Conservation (phyloP, 2,113 vertebrate genomes). For the Kryptolebias marmoratus region DNA sequence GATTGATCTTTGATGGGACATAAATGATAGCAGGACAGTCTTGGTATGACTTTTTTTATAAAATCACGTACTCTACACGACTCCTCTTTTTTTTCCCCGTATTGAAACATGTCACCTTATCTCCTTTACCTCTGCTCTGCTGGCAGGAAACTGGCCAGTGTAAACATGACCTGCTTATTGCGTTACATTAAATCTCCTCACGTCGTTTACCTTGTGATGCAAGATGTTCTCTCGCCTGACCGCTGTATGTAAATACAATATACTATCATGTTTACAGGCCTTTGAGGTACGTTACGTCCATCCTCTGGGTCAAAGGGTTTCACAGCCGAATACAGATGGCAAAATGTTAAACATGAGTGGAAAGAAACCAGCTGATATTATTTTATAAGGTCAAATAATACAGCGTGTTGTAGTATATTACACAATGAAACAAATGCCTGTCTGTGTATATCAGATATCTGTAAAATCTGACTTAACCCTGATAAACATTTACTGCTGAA, state of each 20-base stretch:
- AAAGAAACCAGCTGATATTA: no score
- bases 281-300: background rate
- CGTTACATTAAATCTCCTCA: conserved; percentile 10
- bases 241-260: background rate
- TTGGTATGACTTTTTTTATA: background rate
- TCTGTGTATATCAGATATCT: background rate
- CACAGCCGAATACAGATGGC: background rate
- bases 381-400: background rate
- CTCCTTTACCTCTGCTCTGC: conserved; percentile 36
- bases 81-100: no score
- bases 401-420: background rate
- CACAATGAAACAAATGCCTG: background rate
- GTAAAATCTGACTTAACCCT: background rate
- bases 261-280: background rate
- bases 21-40: background rate
- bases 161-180: conserved; percentile 52
- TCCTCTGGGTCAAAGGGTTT: background rate
- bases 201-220: no score
- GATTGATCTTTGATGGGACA: no score
- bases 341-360: background rate
- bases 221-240: background rate
- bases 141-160: conserved; percentile 23
- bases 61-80: no score
- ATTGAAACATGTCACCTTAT: background rate
- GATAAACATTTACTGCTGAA: background rate